Base-by-base conservation (phyloP, 2,888 invertebrate genomes). In the Drosophila meridiana region DNA sequence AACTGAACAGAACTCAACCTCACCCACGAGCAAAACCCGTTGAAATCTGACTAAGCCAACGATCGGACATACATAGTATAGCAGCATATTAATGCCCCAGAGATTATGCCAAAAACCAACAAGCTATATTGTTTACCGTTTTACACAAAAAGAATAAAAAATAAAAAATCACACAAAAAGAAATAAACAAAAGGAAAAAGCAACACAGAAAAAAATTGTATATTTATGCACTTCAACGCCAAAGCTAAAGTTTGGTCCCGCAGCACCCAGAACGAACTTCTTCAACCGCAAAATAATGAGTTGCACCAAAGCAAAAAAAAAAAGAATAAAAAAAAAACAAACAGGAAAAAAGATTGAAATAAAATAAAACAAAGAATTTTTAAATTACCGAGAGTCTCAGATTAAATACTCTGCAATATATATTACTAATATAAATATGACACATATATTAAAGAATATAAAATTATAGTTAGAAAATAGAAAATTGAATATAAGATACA, bases 271-370 rank as follows among this genome's bases (percentile, higher is more conserved):
- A 80, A 69, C 76, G 64, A 78, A 78, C 67, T 72, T 87, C 82
- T 78, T 78, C 84, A 83, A 87, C 85, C 85, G 87, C 89, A 89
- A 79, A 83, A 81, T 86, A 84, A 84, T 88, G 87, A 85, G 87
- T 68, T 87, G 87, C 87, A 83, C 32, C 77, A 73, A 56, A 60
- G 68, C 67, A 58, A 50, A 76, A 69, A 74, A 68, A 60, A 4
- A 20, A 66, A 47, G 30, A 20, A 20, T 20, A 53, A 50, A 74
- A 69, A 73, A 66, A 45, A 62, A 60, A 9, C 0, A 66, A 45
- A 34, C 40, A 57, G 40, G 52, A 61, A 53, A 60, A 67, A 56
- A 30, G 26, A 62, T 50, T 43, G 14, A 48, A 66, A 55, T 56
- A 57, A 72, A 63, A 69, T 55, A 36, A 64, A 45, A 20, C 14